Evolutionary conservation across 2,797 vertebrate species (phyloP).

Genomic region (Nothura maculosa): DNA sequence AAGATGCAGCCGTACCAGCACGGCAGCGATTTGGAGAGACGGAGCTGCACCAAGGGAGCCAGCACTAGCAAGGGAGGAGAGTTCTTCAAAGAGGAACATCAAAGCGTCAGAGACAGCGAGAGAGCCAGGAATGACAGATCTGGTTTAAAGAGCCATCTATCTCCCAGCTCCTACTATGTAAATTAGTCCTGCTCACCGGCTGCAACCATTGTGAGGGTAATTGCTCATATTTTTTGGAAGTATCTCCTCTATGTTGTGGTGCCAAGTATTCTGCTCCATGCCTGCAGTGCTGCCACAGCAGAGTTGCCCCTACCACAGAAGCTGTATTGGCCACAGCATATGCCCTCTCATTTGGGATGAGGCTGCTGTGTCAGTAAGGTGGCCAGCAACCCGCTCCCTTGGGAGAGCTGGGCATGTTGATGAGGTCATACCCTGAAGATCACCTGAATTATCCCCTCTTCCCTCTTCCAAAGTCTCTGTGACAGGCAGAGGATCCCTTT

Average conservation of each 20-base stretch:
- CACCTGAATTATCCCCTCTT: background rate
- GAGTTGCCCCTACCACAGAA: background rate
- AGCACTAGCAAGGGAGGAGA: conserved; percentile 36
- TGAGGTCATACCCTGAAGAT: background rate
- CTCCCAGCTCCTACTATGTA: conserved; percentile 70
- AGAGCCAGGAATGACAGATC: conserved; percentile 71
- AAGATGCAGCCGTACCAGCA: background rate
- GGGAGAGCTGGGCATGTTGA: background rate
- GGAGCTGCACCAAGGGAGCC: conserved; percentile 64
- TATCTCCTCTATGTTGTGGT: background rate
- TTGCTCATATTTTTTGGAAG: conserved; percentile 46
- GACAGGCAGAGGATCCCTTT: background rate
- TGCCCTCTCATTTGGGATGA: background rate
- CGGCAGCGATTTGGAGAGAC: conserved; percentile 26
- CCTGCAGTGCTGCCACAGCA: rapidly evolving
- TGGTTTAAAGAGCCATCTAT: conserved; percentile 79
- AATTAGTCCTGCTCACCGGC: conserved; percentile 53
- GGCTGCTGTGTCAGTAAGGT: rapidly evolving
- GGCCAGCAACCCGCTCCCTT: background rate
- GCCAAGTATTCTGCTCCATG: background rate
- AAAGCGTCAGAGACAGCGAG: conserved; percentile 61
- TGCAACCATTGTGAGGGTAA: background rate
- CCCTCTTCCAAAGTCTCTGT: background rate
- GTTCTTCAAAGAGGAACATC: conserved; percentile 77
- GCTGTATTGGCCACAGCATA: rapidly evolving